Evolutionary conservation across 2,888 invertebrate species (phyloP).

Genomic region (Drosophila paracracens): DNA sequence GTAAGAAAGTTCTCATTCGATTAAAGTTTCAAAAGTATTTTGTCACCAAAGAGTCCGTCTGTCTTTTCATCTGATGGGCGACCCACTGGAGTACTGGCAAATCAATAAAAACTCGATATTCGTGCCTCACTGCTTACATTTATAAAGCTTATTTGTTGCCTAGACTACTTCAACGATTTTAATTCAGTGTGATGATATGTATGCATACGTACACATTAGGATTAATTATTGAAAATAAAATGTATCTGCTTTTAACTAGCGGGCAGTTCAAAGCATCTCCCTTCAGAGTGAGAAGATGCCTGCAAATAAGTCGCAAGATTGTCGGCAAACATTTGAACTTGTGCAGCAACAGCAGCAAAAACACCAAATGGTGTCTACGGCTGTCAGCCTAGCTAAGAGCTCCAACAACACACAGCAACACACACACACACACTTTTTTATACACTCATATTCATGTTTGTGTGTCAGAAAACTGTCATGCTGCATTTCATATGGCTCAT

Average conservation of each 20-base stretch:
- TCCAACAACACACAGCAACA: constrained; percentile 32
- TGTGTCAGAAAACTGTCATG: constrained; percentile 76
- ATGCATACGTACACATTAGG: not conserved
- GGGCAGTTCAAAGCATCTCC: constrained; percentile 2
- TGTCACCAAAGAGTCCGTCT: not conserved
- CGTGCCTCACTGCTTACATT: not conserved
- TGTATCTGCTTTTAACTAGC: constrained; percentile 4
- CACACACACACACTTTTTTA: constrained; percentile 3
- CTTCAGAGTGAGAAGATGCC: constrained; percentile 6
- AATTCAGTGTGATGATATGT: not conserved
- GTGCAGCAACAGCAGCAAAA: constrained; percentile 15
- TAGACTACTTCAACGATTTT: not conserved
- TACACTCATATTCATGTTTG: constrained; percentile 30
- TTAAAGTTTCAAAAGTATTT: not conserved
- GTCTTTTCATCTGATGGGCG: not conserved
- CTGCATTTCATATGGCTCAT: constrained; percentile 72
- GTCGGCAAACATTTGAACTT: constrained; percentile 39
- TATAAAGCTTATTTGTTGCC: not conserved
- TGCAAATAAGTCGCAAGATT: constrained; percentile 9
- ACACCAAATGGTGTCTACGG: constrained; percentile 34
- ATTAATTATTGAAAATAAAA: not conserved
- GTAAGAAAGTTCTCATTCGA: not conserved
- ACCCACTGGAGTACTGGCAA: not conserved
- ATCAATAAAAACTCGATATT: constrained; percentile 1
- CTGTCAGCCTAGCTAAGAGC: constrained; percentile 49